phyloP scores from a whole-genome alignment of 2,888 invertebrate genomes.

The Mantis religiosa region DNA sequence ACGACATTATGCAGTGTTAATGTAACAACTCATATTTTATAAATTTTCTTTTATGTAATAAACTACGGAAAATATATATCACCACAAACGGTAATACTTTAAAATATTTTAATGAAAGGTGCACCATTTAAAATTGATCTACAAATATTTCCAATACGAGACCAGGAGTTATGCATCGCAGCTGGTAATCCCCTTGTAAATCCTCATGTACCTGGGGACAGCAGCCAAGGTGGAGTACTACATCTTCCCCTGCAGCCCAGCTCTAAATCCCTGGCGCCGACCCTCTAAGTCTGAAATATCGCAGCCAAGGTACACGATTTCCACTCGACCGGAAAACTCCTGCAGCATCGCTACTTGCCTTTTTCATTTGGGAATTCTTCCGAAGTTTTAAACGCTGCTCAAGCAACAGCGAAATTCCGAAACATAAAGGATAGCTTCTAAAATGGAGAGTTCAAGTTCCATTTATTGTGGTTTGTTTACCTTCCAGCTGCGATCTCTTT shows the following conservation, averaged over 20 bases:
- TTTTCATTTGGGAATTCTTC: neutral
- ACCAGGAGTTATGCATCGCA: neutral
- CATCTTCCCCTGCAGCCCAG: neutral
- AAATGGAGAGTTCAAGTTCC: neutral
- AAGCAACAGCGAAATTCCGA: neutral
- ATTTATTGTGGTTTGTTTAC: too few relatives aligned
- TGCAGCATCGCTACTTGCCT: neutral
- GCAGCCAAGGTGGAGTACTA: neutral
- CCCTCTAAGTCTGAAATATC: neutral
- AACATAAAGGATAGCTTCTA: neutral
- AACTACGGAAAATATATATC: too few relatives aligned
- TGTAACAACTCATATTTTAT: too few relatives aligned
- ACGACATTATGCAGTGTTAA: too few relatives aligned
- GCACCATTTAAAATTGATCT: neutral
- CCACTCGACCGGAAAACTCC: neutral
- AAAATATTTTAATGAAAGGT: too few relatives aligned
- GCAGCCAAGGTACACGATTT: neutral
- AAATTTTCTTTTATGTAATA: too few relatives aligned
- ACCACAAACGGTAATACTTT: too few relatives aligned
- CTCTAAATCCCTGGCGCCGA: neutral
- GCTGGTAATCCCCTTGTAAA: neutral
- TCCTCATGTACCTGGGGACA: neutral
- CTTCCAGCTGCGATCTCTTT: too few relatives aligned
- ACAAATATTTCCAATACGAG: neutral
- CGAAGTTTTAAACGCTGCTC: neutral